Conservation (phyloP, 1,140 invertebrate species). For the Chymomyza costata region DNA sequence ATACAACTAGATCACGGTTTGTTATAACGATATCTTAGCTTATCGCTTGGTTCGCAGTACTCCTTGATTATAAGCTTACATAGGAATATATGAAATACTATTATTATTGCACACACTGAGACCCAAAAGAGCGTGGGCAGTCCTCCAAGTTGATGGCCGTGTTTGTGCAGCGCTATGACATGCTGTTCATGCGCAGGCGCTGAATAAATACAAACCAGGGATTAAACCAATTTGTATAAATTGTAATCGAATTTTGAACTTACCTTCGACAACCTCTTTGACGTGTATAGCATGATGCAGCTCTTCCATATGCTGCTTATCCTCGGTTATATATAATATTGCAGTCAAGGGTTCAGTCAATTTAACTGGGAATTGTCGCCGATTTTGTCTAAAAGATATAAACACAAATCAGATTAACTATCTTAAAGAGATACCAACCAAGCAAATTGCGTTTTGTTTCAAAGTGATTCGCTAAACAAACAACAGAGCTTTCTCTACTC, state of each 20-base stretch:
- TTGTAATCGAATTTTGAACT: not conserved
- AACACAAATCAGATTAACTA: no score
- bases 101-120: conserved; percentile 90
- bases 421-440: no score
- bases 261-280: conserved; percentile 89
- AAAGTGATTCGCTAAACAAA: no score
- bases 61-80: conserved; percentile 96
- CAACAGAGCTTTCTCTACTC: conserved; percentile 74
- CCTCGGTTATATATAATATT: conserved; percentile 94
- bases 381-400: conserved; percentile 51
- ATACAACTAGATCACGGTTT: conserved; percentile 78
- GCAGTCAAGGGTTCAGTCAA: conserved; percentile 93
- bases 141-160: conserved; percentile 92
- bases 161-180: conserved; percentile 92
- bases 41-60: conserved; percentile 84
- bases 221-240: not conserved
- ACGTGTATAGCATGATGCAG: conserved; percentile 94
- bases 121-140: conserved; percentile 96
- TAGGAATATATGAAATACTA: conserved; percentile 95
- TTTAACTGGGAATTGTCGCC: conserved; percentile 91
- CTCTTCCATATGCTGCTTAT: conserved; percentile 93
- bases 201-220: conserved; percentile 68
- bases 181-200: conserved; percentile 95
- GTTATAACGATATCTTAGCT: conserved; percentile 80
- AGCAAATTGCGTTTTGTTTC: no score